phyloP scores from a whole-genome alignment of 2,113 vertebrate species.

The Salvator merianae region DNA sequence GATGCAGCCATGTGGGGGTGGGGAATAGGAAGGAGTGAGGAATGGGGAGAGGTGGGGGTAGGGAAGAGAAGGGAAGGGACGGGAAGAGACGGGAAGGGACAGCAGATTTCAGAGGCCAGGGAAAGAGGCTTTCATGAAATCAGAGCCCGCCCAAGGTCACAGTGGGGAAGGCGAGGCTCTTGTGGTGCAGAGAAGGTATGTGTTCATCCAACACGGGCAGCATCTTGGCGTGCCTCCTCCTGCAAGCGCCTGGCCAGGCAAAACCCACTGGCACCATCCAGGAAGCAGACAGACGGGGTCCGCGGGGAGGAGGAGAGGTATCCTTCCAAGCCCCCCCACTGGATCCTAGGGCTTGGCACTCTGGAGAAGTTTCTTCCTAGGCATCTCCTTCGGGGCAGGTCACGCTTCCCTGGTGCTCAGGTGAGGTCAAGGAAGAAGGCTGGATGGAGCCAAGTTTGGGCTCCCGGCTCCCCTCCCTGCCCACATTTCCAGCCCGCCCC shows the following conservation, averaged over 20 bases:
- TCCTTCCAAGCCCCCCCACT: not conserved
- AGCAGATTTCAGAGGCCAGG: constrained; percentile 62
- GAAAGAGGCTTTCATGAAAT: constrained; percentile 74
- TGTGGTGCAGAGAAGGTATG: not conserved
- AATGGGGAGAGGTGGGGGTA: constrained; percentile 59
- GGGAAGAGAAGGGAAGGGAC: not conserved
- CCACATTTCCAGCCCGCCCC: not conserved
- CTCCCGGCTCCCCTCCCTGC: not conserved
- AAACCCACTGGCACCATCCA: constrained; percentile 47
- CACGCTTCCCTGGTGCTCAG: constrained; percentile 36
- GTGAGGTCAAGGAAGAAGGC: not conserved
- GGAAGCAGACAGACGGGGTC: constrained; percentile 25
- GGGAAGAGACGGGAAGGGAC: constrained; percentile 44
- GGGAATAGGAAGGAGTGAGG: constrained; percentile 10
- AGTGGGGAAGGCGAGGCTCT: constrained; percentile 31
- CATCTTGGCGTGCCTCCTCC: constrained; percentile 47
- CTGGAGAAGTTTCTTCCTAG: not conserved
- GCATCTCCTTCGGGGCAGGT: not conserved
- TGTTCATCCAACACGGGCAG: constrained; percentile 45
- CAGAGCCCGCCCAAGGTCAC: constrained; percentile 76
- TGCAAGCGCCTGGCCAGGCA: constrained; percentile 50
- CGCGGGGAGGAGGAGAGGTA: constrained; percentile 16
- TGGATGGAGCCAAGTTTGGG: constrained; percentile 20
- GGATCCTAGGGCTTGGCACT: not conserved
- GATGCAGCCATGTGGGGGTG: constrained; percentile 84